A percentile compares a stretch with the other conserved stretches of the same genome.
These are phyloP conservation scores for Drosophila anomalata DNA, from an alignment of 2,888 invertebrate genomes.

Conservation along the genomic window DNA sequence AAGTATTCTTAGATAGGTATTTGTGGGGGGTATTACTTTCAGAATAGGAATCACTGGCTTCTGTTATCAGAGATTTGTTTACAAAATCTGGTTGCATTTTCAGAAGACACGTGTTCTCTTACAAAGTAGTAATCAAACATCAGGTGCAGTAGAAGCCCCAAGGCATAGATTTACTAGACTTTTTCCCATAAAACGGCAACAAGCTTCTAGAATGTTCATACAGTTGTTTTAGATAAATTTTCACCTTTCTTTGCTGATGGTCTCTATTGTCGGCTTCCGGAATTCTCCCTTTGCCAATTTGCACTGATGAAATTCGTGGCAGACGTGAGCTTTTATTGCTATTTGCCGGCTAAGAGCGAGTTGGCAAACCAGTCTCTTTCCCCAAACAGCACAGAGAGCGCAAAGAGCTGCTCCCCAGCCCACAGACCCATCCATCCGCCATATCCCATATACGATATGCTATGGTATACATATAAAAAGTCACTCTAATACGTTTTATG, in stretches of 20 bases:
- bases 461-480: conserved; percentile 18
- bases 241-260: neutral
- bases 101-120: neutral
- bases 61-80: neutral
- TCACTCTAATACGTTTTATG: conserved; percentile 15
- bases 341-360: neutral
- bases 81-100: neutral
- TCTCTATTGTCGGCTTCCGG: conserved; percentile 8
- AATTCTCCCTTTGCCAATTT: neutral
- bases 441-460: conserved; percentile 17
- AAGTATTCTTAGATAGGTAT: neutral
- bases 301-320: conserved; percentile 1
- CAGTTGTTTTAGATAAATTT: neutral
- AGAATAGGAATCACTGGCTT: too few relatives aligned
- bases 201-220: neutral
- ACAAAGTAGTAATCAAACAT: neutral
- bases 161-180: too few relatives aligned
- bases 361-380: neutral
- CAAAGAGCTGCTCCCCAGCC: conserved; percentile 1
- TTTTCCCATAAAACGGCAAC: too few relatives aligned
- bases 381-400: conserved; percentile 10
- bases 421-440: conserved; percentile 11
- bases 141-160: neutral
- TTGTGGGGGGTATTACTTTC: neutral
- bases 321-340: neutral